phyloP scores from a whole-genome alignment of 1,140 invertebrate species.

The Pseudoatta argentina region DNA sequence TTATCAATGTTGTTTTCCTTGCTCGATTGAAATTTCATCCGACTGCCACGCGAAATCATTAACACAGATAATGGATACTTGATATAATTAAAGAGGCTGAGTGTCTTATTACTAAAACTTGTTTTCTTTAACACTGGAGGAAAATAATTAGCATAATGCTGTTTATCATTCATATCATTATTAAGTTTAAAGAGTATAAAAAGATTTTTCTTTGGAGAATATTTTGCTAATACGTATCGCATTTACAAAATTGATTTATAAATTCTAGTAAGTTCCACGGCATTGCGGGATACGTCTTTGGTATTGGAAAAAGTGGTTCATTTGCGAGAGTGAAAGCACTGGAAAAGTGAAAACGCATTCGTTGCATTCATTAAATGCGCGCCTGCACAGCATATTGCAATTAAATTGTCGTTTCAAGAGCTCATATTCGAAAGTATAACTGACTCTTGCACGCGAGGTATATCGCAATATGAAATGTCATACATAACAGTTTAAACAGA shows the following conservation, averaged over 20 bases:
- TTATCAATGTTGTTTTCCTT: constrained; percentile 39
- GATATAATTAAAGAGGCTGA: background rate
- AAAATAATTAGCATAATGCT: background rate
- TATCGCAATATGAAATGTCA: constrained; percentile 23
- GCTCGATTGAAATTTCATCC: constrained; percentile 31
- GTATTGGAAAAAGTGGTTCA: constrained; percentile 67
- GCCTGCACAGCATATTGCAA: constrained; percentile 53
- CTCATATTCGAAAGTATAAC: constrained; percentile 50
- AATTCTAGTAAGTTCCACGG: constrained; percentile 14
- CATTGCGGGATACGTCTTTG: constrained; percentile 45
- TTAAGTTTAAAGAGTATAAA: background rate
- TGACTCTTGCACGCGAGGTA: constrained; percentile 28
- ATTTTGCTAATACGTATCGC: background rate
- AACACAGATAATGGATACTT: constrained; percentile 7
- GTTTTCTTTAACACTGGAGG: background rate
- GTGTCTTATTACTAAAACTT: background rate
- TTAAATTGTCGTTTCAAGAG: constrained; percentile 42
- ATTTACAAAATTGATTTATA: constrained; percentile 3
- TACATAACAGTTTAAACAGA: background rate
- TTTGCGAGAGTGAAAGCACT: constrained; percentile 75
- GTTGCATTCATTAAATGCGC: constrained; percentile 64
- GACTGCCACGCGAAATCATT: constrained; percentile 29
- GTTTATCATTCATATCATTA: background rate
- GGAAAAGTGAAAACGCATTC: constrained; percentile 72
- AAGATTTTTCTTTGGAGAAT: background rate